These are phyloP conservation scores for Eudemis profundana DNA, from an alignment of 2,888 invertebrate genomes.

Conservation along the genomic window DNA sequence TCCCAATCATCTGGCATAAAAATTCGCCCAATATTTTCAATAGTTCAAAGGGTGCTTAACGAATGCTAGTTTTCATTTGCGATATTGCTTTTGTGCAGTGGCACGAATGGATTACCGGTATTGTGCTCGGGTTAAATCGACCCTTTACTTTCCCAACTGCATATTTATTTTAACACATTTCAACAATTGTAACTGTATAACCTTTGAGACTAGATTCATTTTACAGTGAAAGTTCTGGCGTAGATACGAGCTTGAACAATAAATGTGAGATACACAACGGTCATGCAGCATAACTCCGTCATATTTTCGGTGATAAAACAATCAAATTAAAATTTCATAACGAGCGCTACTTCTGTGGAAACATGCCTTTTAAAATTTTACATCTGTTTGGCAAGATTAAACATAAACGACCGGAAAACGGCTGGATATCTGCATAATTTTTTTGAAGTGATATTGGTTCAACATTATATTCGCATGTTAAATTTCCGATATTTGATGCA, in stretches of 20 bases:
- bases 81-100: constrained; percentile 78
- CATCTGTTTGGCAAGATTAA: constrained; percentile 11
- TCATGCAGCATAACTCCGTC: constrained; percentile 59
- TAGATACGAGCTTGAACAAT: constrained; percentile 14
- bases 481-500: background rate
- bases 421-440: background rate
- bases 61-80: constrained; percentile 73
- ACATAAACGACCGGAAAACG: background rate
- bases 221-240: background rate
- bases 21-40: constrained; percentile 57
- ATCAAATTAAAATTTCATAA: constrained; percentile 51
- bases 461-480: no score
- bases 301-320: constrained; percentile 56
- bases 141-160: constrained; percentile 9
- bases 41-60: constrained; percentile 73
- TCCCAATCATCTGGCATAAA: constrained; percentile 42
- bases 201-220: background rate
- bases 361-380: constrained; percentile 17
- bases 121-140: constrained; percentile 61
- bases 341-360: constrained; percentile 26
- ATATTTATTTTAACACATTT: background rate
- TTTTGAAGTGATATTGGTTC: no score
- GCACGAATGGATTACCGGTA: constrained; percentile 69
- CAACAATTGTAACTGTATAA: background rate
- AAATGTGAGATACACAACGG: constrained; percentile 52